A percentile compares a stretch with the other conserved stretches of the same genome.
phyloP scores from a whole-genome alignment of 2,888 invertebrate species.

The Gonocerus acuteangulatus region DNA sequence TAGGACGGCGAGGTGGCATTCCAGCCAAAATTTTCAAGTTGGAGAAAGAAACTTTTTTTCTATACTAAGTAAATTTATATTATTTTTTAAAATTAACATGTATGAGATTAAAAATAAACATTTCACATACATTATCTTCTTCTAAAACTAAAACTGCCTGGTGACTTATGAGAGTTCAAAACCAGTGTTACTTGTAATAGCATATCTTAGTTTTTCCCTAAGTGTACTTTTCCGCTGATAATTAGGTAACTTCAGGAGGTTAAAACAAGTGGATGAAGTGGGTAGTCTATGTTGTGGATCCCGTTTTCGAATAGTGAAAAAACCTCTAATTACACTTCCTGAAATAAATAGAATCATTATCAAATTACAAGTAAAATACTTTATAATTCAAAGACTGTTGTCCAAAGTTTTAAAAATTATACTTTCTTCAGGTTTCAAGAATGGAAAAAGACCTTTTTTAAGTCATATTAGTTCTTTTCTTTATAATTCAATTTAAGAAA shows the following conservation, averaged over 20 bases:
- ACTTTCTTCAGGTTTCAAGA: neutral
- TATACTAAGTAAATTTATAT: no score
- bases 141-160: no score
- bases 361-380: neutral
- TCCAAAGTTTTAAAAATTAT: neutral
- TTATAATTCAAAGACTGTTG: constrained; percentile 24
- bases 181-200: constrained; percentile 94
- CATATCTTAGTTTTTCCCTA: constrained; percentile 91
- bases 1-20: no score
- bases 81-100: no score
- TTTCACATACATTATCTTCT: no score
- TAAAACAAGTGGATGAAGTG: constrained; percentile 99
- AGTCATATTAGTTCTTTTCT: no score
- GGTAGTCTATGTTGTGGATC: constrained; percentile 90
- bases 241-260: constrained; percentile 93
- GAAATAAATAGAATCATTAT: constrained; percentile 38
- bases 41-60: no score
- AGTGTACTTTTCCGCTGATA: constrained; percentile 93
- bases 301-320: constrained; percentile 92
- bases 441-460: no score
- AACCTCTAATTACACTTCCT: constrained; percentile 94
- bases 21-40: no score
- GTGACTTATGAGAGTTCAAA: constrained; percentile 89
- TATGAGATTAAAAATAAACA: no score
- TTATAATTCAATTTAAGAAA: no score